Evolutionary conservation across 2,113 vertebrate genomes (phyloP).

Genomic region (Halcyon malimbica): DNA sequence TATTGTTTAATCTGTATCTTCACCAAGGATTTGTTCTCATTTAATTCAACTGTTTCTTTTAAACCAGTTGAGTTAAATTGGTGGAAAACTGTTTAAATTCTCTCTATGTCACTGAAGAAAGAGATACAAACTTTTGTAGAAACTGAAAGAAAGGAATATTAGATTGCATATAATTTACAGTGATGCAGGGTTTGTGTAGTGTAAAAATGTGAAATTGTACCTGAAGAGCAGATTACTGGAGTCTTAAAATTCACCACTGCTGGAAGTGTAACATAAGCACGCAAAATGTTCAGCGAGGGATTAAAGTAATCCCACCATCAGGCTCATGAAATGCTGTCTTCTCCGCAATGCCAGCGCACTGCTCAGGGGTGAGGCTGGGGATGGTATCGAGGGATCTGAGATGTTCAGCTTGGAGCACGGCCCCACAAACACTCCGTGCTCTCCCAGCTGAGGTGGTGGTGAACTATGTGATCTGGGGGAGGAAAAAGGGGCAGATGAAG

Average conservation of each 20-base stretch:
- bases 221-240: background rate
- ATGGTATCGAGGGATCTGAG: background rate
- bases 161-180: background rate
- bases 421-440: fast-evolving
- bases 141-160: background rate
- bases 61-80: background rate
- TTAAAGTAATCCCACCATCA: background rate
- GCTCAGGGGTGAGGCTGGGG: no score
- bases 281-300: background rate
- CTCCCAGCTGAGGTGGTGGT: background rate
- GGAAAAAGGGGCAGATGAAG: background rate
- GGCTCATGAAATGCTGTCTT: background rate
- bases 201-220: background rate
- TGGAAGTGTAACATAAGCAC: background rate
- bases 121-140: background rate
- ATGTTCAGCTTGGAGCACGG: fast-evolving
- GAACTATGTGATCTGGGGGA: background rate
- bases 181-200: background rate
- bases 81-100: background rate
- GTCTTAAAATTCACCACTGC: background rate
- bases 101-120: background rate
- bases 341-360: background rate
- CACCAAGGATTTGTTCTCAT: background rate
- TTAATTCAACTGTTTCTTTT: background rate
- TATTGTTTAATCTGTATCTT: background rate